Percentiles rank a stretch among this genome's conserved stretches.
phyloP scores from a whole-genome alignment of 2,888 invertebrate genomes.

The Apotomis capreana region DNA sequence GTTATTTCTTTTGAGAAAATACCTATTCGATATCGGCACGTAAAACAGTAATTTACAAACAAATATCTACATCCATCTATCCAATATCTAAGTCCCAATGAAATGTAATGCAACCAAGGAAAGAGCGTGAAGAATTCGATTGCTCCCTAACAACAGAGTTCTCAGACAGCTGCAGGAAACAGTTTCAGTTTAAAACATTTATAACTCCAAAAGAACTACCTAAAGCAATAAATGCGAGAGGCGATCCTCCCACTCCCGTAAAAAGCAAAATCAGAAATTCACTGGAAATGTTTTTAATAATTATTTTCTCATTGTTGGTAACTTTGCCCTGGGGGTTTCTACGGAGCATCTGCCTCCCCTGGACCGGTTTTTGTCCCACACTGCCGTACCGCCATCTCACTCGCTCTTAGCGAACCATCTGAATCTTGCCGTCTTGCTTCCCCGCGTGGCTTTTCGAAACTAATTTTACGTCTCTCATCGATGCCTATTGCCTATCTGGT shows the following conservation, averaged over 20 bases:
- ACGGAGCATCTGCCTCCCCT: conserved; percentile 77
- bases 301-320: conserved; percentile 76
- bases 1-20: too few species aligned
- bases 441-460: conserved; percentile 68
- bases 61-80: too few species aligned
- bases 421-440: conserved; percentile 57
- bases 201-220: conserved; percentile 35
- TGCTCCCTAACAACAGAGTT: conserved; percentile 5
- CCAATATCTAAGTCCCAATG: neutral
- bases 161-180: conserved; percentile 29
- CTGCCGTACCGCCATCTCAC: conserved; percentile 57
- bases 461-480: conserved; percentile 73
- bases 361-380: conserved; percentile 77
- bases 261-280: conserved; percentile 50
- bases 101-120: neutral
- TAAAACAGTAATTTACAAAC: too few species aligned
- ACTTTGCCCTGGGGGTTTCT: conserved; percentile 75
- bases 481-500: conserved; percentile 41
- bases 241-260: conserved; percentile 40
- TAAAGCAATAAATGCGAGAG: conserved; percentile 34
- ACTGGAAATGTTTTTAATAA: conserved; percentile 65
- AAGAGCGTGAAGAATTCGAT: conserved; percentile 1
- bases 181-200: conserved; percentile 30
- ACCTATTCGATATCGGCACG: too few species aligned
- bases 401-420: conserved; percentile 51